Percentiles rank a stretch among this genome's conserved stretches.
phyloP scores from a whole-genome alignment of 2,888 invertebrate species.

The Apamea sordens region DNA sequence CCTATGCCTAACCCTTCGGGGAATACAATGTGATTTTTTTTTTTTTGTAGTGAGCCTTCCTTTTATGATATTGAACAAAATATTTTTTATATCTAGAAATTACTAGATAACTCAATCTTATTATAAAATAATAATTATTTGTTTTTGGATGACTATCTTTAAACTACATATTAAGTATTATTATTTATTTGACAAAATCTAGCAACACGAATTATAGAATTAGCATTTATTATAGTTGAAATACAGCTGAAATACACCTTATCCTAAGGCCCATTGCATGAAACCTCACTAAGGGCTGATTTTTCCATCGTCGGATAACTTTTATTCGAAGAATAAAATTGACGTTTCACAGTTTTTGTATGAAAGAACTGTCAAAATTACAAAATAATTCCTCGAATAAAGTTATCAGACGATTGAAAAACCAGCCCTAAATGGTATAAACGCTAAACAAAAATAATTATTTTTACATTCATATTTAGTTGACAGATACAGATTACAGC shows the following conservation, averaged over 20 bases:
- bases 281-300: not conserved
- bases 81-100: not conserved
- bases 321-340: too few relatives aligned
- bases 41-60: not conserved
- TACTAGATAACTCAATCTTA: not conserved
- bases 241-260: constrained; percentile 16
- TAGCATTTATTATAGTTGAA: constrained; percentile 16
- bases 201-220: constrained; percentile 23
- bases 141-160: not conserved
- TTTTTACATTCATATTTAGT: not conserved
- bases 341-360: too few relatives aligned
- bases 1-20: not conserved
- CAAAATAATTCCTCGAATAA: too few relatives aligned
- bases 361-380: too few relatives aligned
- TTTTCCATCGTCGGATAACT: too few relatives aligned
- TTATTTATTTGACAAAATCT: constrained; percentile 31
- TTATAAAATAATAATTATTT: not conserved
- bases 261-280: not conserved
- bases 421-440: too few relatives aligned
- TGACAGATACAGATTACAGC: not conserved
- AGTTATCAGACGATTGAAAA: too few relatives aligned
- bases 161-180: not conserved
- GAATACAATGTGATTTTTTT: not conserved
- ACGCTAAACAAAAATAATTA: too few relatives aligned
- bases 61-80: not conserved